A percentile compares a stretch with the other conserved stretches of the same genome.
phyloP scores from a whole-genome alignment of 2,888 invertebrate species.

The Dicycla oo region DNA sequence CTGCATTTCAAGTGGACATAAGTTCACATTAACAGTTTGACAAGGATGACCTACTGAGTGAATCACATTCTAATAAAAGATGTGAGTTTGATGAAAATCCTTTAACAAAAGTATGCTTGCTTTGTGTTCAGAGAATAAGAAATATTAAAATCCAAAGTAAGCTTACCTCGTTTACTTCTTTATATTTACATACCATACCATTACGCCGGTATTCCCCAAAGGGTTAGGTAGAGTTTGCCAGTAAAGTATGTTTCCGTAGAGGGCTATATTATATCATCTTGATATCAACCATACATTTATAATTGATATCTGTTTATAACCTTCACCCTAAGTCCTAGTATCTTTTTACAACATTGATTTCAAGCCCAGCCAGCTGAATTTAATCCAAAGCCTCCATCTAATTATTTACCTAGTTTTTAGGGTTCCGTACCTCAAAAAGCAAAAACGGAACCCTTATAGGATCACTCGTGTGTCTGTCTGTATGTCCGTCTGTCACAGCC shows the following conservation, averaged over 20 bases:
- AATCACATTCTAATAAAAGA: constrained; percentile 29
- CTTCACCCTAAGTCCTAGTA: no score
- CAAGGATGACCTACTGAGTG: constrained; percentile 1
- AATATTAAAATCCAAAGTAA: background rate
- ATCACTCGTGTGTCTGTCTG: no score
- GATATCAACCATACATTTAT: no score
- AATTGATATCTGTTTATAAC: no score
- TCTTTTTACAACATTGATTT: background rate
- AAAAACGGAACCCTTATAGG: no score
- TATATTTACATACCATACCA: no score
- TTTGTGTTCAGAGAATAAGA: background rate
- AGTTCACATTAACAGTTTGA: background rate
- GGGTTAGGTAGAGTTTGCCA: background rate
- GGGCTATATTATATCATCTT: no score
- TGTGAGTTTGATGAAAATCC: background rate
- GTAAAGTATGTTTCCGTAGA: background rate
- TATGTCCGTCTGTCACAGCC: no score
- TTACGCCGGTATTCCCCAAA: background rate
- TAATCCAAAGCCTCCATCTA: background rate
- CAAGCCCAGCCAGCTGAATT: background rate
- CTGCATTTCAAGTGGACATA: constrained; percentile 5
- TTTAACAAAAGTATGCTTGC: background rate
- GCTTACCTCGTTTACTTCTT: no score
- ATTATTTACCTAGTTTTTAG: no score
- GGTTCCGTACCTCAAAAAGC: no score